A percentile compares a stretch with the other conserved stretches of the same genome.
Evolutionary conservation across 2,888 invertebrate genomes (phyloP).

Genomic region (Anorthoa munda): DNA sequence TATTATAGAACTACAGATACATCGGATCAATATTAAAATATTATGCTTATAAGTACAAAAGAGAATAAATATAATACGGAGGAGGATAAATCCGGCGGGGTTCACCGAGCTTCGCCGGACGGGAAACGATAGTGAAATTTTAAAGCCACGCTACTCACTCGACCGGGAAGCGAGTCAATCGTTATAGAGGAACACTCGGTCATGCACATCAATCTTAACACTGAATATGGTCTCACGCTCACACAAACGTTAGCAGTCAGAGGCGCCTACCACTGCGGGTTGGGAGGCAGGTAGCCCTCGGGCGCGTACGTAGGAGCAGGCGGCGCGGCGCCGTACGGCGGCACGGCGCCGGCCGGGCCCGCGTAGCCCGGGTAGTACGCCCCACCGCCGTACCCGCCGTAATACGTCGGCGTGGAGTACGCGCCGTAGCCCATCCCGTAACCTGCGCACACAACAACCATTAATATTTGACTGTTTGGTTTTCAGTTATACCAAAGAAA

Average conservation of each 20-base stretch:
- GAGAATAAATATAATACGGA: constrained; percentile 67
- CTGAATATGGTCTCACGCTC: constrained; percentile 59
- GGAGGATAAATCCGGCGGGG: constrained; percentile 44
- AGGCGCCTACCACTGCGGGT: constrained; percentile 85
- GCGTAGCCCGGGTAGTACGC: constrained; percentile 82
- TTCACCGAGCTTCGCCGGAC: constrained; percentile 57
- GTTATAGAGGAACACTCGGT: constrained; percentile 52
- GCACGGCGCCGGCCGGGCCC: constrained; percentile 75
- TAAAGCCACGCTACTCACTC: constrained; percentile 73
- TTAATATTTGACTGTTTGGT: background rate
- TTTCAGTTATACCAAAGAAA: background rate
- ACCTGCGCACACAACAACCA: constrained; percentile 70
- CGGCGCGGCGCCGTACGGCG: constrained; percentile 69
- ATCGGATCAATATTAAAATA: constrained; percentile 36
- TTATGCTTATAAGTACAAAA: constrained; percentile 51
- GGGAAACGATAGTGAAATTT: constrained; percentile 61
- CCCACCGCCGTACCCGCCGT: constrained; percentile 89
- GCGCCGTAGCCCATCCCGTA: constrained; percentile 87
- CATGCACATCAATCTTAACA: constrained; percentile 60
- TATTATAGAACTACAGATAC: constrained; percentile 38
- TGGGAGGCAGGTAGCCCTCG: constrained; percentile 83
- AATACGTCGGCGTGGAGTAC: constrained; percentile 88
- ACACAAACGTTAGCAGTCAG: constrained; percentile 53
- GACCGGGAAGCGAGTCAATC: constrained; percentile 58
- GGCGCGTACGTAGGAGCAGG: constrained; percentile 73